Base-by-base conservation (phyloP, 2,113 vertebrate species). In the Excalfactoria chinensis region DNA sequence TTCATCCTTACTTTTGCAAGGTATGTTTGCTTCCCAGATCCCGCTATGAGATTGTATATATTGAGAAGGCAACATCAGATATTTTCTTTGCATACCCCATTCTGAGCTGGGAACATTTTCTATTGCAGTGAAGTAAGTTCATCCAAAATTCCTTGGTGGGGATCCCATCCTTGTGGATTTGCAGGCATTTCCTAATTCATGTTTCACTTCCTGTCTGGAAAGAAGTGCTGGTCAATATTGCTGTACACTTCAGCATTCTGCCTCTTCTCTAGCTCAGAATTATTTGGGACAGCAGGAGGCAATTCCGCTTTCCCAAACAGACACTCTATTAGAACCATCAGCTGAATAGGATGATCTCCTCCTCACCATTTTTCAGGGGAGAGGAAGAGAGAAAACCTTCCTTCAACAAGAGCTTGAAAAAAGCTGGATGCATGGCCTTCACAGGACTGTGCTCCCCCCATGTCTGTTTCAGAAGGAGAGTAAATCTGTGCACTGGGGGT, bases 121-220 rank as follows among this genome's bases (percentile, higher is more conserved):
- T 86, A 46, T 48, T 89, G 49, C 56, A 77, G 46, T 5, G 12
- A 81, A 92, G 43, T 41, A 32, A 18, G 26, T 21, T 76, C 59
- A 60, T 87, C 78, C 72, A 90, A 76, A 91, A 96, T 92, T 91
- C 93, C 64, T 89, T 85, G 78, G 78, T 79, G 75, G 78, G 43
- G 43, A 74, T 20, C 11, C 9, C 67, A 30, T 11, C 51, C 16
- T 43, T 56, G 55, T 71, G 75, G 56, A 91, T 90, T 90, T 72
- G 10, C 14, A 76, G n/a, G 51, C 94, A 83, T 80, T 69, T 90
- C 55, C 37, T 49, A 62, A 96, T 87, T 84, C 73, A 74, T 3
- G 1, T 83, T 74, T 71, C 5, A 0, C 30, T 91, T 89, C 84
- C 75, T 89, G 71, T 49, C 56, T 87, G 78, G 74, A 95, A 78